These are phyloP conservation scores for Dryobotodes eremita DNA, from an alignment of 2,888 invertebrate genomes.

Conservation along the genomic window DNA sequence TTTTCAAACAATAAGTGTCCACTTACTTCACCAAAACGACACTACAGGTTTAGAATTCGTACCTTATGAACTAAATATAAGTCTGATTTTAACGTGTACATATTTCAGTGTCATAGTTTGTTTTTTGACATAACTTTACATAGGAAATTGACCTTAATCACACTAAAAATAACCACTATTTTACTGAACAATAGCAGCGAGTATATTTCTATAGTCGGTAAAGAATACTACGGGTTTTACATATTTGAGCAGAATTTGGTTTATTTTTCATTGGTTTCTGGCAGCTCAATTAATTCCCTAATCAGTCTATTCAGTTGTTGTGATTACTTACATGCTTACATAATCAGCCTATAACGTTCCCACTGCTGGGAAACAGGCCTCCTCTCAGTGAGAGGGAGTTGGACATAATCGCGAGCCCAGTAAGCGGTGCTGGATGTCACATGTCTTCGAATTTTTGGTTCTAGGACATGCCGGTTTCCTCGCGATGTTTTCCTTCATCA, in stretches of 20 bases:
- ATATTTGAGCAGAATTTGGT: constrained; percentile 18
- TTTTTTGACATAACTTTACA: constrained; percentile 33
- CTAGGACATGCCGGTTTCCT: not conserved
- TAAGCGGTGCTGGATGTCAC: not conserved
- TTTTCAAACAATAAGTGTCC: constrained; percentile 3
- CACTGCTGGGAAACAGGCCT: not conserved
- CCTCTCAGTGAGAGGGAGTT: not conserved
- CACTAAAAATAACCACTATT: constrained; percentile 40
- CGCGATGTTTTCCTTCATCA: not conserved
- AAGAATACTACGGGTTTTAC: constrained; percentile 46
- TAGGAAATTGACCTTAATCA: constrained; percentile 44
- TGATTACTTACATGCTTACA: too few relatives aligned
- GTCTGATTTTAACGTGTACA: constrained; percentile 73
- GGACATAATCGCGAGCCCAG: not conserved
- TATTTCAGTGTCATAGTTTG: constrained; percentile 65
- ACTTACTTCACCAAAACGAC: constrained; percentile 43
- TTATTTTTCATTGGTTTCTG: not conserved
- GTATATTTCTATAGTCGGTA: constrained; percentile 45
- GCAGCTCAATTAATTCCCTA: not conserved
- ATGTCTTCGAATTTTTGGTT: not conserved
- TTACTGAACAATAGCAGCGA: constrained; percentile 32
- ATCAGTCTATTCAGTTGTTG: not conserved
- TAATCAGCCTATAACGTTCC: not conserved
- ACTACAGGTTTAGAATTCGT: constrained; percentile 67
- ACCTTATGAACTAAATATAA: constrained; percentile 75